Evolutionary conservation across 1,140 invertebrate species (phyloP), one percentile per base, ranked within the genome.

Genomic region (Pseudobourletiella spinata): DNA sequence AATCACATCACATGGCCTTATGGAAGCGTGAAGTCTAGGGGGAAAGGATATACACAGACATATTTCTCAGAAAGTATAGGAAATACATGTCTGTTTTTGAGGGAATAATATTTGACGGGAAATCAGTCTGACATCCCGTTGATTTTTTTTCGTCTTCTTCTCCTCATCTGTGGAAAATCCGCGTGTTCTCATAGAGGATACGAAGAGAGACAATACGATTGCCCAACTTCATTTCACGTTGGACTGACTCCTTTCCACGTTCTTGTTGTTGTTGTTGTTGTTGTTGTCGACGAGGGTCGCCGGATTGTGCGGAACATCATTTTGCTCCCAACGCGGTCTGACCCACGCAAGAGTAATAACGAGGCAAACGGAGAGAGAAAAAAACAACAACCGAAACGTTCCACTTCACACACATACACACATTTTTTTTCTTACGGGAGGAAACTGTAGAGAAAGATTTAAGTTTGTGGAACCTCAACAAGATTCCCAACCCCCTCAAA

Each of bases 1-100:
- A 3, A 11, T 55, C 28, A 32, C 8, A 55, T 55, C 52, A 39
- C 52, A 55, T 55, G 52, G 52, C 52, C 52, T 55, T 55, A 55
- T 22, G 52, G 8, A 52, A 52, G 26, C 50, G 50, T 52, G 52
- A 39, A 55, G 24, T 32, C 3, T 32, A 24, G 6, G 6, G 22
- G 22, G 22, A 48, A 24, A 18, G 46, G 11, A 24, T 8, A 20
- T 48, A 8, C 22, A 48, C 6, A 11, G n/a, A 39, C n/a, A n/a
- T n/a, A n/a, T n/a, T n/a, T 39, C n/a, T 39, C 8, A 39, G 32
- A 39, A n/a, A n/a, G n/a, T 11, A 11, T 39, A 39, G 32, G 32
- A 11, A 39, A n/a, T n/a, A n/a, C n/a, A n/a, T n/a, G n/a, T n/a
- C n/a, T n/a, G n/a, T n/a, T n/a, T 39, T 39, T 39, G n/a, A 39